These are phyloP conservation scores for Halcyon badia DNA, from an alignment of 2,797 vertebrate species.

Conservation along the genomic window DNA sequence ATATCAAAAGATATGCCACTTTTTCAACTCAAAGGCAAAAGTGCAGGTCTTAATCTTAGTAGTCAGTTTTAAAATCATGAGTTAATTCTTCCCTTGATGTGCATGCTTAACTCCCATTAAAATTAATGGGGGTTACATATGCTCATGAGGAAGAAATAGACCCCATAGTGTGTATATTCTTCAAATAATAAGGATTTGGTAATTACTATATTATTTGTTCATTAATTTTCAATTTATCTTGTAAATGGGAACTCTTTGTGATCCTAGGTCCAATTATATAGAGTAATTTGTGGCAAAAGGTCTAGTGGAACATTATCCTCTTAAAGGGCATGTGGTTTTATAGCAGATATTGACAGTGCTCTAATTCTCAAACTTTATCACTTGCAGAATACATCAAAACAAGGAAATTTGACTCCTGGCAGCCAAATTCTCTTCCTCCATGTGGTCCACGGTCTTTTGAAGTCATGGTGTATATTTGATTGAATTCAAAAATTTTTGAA, in stretches of 20 bases:
- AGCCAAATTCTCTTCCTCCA: background rate
- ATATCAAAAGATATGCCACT: constrained; percentile 79
- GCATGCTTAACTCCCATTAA: constrained; percentile 83
- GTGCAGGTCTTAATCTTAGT: constrained; percentile 80
- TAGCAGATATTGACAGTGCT: constrained; percentile 60
- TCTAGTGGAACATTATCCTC: constrained; percentile 74
- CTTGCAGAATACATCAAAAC: constrained; percentile 24
- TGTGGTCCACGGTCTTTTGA: background rate
- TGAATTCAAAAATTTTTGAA: background rate
- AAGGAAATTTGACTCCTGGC: background rate
- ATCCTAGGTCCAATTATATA: constrained; percentile 81
- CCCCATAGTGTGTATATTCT: constrained; percentile 75
- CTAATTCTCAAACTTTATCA: constrained; percentile 41
- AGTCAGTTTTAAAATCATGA: constrained; percentile 69
- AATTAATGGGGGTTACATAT: constrained; percentile 84
- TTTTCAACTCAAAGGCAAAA: constrained; percentile 81
- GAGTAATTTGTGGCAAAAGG: constrained; percentile 74
- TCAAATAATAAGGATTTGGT: constrained; percentile 80
- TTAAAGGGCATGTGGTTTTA: constrained; percentile 71
- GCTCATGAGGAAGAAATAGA: constrained; percentile 78
- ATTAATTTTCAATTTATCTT: constrained; percentile 86
- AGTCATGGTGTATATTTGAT: background rate
- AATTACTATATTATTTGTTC: constrained; percentile 83
- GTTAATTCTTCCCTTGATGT: constrained; percentile 78
- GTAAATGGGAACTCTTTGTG: constrained; percentile 79